phyloP scores from a whole-genome alignment of 2,888 invertebrate genomes.

The Callyntrura guangdongensis region DNA sequence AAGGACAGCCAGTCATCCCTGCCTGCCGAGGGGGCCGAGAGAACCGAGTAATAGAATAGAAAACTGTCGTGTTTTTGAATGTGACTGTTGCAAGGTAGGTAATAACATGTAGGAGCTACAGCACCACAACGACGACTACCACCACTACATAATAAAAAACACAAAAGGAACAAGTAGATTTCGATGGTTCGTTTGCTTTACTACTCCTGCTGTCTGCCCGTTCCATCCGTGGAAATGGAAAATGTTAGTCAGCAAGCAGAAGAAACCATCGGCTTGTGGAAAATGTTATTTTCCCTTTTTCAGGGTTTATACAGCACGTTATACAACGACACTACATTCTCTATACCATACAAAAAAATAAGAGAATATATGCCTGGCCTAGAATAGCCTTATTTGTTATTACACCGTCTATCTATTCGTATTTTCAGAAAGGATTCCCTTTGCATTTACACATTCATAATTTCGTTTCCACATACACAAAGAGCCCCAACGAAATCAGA shows the following conservation, averaged over 20 bases:
- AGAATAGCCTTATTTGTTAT: too few species aligned
- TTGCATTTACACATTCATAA: background rate
- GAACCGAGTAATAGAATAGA: conserved; percentile 5
- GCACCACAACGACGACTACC: background rate
- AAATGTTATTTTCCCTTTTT: conserved; percentile 2
- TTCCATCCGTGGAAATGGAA: conserved; percentile 7
- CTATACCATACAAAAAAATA: too few species aligned
- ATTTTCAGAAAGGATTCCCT: too few species aligned
- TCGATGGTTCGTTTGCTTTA: conserved; percentile 40
- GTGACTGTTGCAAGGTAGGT: conserved; percentile 4
- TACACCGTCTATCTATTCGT: too few species aligned
- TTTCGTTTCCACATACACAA: background rate
- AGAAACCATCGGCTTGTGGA: background rate
- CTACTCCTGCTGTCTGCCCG: conserved; percentile 22
- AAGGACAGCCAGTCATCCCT: conserved; percentile 1
- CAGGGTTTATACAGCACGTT: background rate
- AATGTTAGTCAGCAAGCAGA: conserved; percentile 1
- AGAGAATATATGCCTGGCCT: too few species aligned
- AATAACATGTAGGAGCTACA: background rate
- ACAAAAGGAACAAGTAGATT: conserved; percentile 36
- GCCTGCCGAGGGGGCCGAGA: background rate
- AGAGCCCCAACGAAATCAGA: background rate
- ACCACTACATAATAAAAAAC: background rate
- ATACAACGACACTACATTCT: background rate
- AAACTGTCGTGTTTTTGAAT: conserved; percentile 49